Percentiles rank a stretch among this genome's conserved stretches.
Evolutionary conservation across 92 coral and sea anemone genomes (phyloP).

Genomic region (Epizoanthus fatuus): DNA sequence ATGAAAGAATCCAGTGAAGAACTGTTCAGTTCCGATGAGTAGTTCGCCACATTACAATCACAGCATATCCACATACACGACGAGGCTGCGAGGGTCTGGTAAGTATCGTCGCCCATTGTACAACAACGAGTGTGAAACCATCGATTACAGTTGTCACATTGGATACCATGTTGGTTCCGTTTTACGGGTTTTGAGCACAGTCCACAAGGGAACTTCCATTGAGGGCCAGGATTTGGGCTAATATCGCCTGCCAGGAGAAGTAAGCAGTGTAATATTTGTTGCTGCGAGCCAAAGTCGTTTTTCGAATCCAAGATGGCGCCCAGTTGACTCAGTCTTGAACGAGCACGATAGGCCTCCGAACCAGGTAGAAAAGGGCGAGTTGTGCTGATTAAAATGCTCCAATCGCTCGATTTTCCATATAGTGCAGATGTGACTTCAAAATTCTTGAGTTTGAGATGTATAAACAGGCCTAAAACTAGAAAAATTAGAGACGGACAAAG

Average conservation of each 20-base stretch:
- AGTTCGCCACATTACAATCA: constrained; percentile 30
- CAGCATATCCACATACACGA: constrained; percentile 26
- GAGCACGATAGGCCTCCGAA: not conserved
- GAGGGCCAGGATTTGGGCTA: constrained; percentile 33
- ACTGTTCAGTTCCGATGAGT: not conserved
- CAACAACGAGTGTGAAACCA: constrained; percentile 56
- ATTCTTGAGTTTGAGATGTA: not conserved
- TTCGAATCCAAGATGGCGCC: no score
- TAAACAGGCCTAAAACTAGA: no score
- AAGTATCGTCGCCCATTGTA: constrained; percentile 31
- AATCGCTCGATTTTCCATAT: not conserved
- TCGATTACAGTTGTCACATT: constrained; percentile 30
- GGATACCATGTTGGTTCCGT: no score
- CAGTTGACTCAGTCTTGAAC: not conserved
- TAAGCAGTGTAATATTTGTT: not conserved
- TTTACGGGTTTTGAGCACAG: no score
- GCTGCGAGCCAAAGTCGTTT: no score
- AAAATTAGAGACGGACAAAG: no score
- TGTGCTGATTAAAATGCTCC: constrained; percentile 4
- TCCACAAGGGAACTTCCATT: not conserved
- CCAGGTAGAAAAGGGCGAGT: not conserved
- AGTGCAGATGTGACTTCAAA: not conserved
- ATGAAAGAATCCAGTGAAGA: no score
- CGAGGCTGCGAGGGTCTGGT: constrained; percentile 30
- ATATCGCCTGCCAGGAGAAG: constrained; percentile 35